Base-by-base conservation (phyloP, 1,140 invertebrate genomes). In the Drosophila navojoa region DNA sequence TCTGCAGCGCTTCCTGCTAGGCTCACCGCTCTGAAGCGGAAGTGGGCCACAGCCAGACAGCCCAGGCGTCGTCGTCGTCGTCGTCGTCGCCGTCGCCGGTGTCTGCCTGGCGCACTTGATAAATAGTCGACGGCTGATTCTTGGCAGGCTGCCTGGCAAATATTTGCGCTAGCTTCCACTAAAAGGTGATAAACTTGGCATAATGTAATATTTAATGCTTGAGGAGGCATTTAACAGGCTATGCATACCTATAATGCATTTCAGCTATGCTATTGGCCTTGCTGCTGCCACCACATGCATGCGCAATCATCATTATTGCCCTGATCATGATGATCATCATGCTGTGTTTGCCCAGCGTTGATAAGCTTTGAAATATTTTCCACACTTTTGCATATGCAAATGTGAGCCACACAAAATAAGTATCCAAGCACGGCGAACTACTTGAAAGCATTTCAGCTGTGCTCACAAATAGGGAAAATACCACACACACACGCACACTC, bases 141-240 rank as follows among this genome's bases (percentile, higher is more conserved):
- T 63, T 73, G 53, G 70, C 70, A 61, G 25, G 11, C 63, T 63
- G 64, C 54, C 66, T 59, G 40, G 52, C 60, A 80, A 80, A 85
- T 85, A 85, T 85, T 85, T 77, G 66, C 67, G 29, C 57, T 49
- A 70, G 58, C 69, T 64, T 74, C 66, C 47, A 77, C 74, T 80
- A 71, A 85, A 77, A 77, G 70, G 77, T 80, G 81, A 77, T 80
- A 74, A 85, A 85, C 81, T 70, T 77, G 74, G 63, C 77, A 81
- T 81, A 78, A 80, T 85, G 81, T 63, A 72, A 75, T 80, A 81
- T 86, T 81, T 72, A 75, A 69, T 71, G 81, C 74, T 84, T 77
- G 69, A 64, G 64, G 42, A 75, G 59, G 59, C 79, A 64, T 75
- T 82, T 69, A 76, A 72, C 69, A 49, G 76, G 66, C 67, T 76